These are phyloP conservation scores for Euzophera pinguis DNA, from an alignment of 2,888 invertebrate species.

Conservation along the genomic window DNA sequence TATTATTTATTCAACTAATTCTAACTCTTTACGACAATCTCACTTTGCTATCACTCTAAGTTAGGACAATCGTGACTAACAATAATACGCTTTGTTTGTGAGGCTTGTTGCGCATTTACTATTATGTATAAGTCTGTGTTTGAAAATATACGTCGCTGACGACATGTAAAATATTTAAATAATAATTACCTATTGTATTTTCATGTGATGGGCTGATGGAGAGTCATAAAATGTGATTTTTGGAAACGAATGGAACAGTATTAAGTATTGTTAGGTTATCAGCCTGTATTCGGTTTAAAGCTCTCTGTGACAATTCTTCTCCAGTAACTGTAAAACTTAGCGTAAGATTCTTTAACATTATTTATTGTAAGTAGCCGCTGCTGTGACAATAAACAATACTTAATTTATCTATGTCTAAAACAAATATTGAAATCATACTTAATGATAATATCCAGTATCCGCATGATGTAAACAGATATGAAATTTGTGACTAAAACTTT, in stretches of 20 bases:
- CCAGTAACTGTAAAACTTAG: not conserved
- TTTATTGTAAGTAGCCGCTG: slow-evolving; percentile 23
- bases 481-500: slow-evolving; percentile 23
- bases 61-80: slow-evolving; percentile 28
- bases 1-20: slow-evolving; percentile 43
- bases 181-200: slow-evolving; percentile 45
- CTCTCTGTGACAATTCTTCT: slow-evolving; percentile 21
- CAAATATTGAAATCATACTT: not conserved
- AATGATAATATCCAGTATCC: not conserved
- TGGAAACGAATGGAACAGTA: slow-evolving; percentile 21
- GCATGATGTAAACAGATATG: not conserved
- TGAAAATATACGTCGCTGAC: slow-evolving; percentile 41
- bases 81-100: slow-evolving; percentile 54
- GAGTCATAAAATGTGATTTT: slow-evolving; percentile 25
- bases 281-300: slow-evolving; percentile 16
- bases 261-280: slow-evolving; percentile 24
- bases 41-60: slow-evolving; percentile 22
- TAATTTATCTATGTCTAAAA: slow-evolving; percentile 10
- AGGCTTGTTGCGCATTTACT: slow-evolving; percentile 75
- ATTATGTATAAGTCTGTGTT: slow-evolving; percentile 56
- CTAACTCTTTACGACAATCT: slow-evolving; percentile 38
- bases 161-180: slow-evolving; percentile 38
- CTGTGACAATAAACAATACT: slow-evolving; percentile 26
- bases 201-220: slow-evolving; percentile 18
- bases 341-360: not conserved